Evolutionary conservation across 2,113 vertebrate species (phyloP).

Genomic region (Tenebrosternarchus preto): DNA sequence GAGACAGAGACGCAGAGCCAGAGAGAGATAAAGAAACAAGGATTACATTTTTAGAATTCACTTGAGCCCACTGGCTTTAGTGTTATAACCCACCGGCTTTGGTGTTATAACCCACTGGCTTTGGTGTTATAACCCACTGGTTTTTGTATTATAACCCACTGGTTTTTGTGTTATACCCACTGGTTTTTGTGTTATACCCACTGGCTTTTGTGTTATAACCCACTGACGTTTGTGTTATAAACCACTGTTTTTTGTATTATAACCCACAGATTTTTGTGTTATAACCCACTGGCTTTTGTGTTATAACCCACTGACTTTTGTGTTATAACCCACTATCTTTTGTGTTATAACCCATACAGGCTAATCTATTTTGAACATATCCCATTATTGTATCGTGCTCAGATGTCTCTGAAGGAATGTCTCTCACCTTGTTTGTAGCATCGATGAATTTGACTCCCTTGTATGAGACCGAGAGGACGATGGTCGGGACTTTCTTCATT

Average conservation of each 20-base stretch:
- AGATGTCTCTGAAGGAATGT: neutral
- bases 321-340: no score
- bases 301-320: no score
- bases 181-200: no score
- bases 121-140: neutral
- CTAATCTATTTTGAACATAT: neutral
- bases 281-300: no score
- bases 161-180: no score
- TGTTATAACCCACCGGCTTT: neutral
- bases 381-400: neutral
- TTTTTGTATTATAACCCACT: neutral
- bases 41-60: neutral
- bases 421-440: constrained; percentile 93
- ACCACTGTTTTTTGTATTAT: no score
- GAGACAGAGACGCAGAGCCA: neutral
- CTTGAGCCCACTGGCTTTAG: neutral
- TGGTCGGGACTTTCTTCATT: constrained; percentile 99
- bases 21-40: neutral
- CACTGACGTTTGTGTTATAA: no score
- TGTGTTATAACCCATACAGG: no score
- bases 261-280: no score
- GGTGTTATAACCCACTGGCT: neutral
- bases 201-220: no score
- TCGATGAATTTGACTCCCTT: constrained; percentile 99
- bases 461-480: constrained; percentile 96